Base-by-base conservation (phyloP, 2,888 invertebrate genomes). In the Phaonia tiefii region DNA sequence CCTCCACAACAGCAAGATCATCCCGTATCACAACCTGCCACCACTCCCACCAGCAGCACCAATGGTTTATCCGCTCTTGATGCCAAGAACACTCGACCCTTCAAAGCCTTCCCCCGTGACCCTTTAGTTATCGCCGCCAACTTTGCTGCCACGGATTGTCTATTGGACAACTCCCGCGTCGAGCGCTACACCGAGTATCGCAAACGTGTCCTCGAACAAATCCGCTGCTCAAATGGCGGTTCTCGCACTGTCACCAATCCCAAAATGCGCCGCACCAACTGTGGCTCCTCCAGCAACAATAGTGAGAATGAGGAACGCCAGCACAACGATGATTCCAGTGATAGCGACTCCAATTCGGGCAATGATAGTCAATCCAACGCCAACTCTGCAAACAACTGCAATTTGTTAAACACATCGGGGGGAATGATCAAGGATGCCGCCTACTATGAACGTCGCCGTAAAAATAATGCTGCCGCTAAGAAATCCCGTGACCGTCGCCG, bases 381-480 rank as follows among this genome's bases (percentile, higher is more conserved):
- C 20, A n/a, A 31, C 22, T 5, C 13, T 10, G 70, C n/a, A 20
- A 22, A 15, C 22, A 60, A 11, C 15, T n/a, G 11, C 11, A 39
- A 58, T n/a, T 26, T 51, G 13, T 42, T 78, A 44, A 69, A 67
- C 25, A 39, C 46, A 78, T 87, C 58, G 84, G 86, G 80, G 17
- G 81, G 86, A 4, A 85, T 91, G 66, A 86, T 90, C 73, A 93
- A 96, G 86, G 97, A 98, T 88, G 95, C 95, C 2, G 94, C 95
- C 0, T 99, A 99, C 88, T 95, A 95, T 92, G 97, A 96, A 86
- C 93, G 97, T 74, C 92, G 98, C 10, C 93, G 96, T 83, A 96
- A 97, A 88, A 99, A 99, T 90, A 99, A 99, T 89, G 96, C 95
- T 83, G 98, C 99, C 0, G 99, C 99, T 0, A 99, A 99, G 90